These are phyloP conservation scores for Carposina sasakii DNA, from an alignment of 1,140 invertebrate species.

Conservation along the genomic window DNA sequence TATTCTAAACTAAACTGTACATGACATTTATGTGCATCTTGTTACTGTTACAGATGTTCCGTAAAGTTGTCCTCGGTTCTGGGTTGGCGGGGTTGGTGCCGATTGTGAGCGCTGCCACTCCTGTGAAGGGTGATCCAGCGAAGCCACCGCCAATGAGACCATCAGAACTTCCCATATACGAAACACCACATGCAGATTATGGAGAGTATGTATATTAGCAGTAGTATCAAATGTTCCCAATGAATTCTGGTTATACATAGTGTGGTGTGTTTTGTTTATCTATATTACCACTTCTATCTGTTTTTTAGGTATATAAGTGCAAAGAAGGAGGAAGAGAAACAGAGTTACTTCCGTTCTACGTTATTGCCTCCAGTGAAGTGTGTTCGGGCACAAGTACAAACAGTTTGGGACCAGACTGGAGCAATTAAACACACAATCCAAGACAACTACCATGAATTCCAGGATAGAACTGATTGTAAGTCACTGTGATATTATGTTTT, in stretches of 20 bases:
- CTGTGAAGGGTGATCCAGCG: slow-evolving; percentile 35
- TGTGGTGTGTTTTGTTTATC: no score
- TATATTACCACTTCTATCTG: not conserved
- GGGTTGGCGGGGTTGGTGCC: slow-evolving; percentile 47
- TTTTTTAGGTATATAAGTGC: slow-evolving; percentile 40
- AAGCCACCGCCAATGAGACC: slow-evolving; percentile 60
- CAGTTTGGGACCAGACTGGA: slow-evolving; percentile 46
- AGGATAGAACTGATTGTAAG: slow-evolving; percentile 62
- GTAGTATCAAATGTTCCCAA: no score
- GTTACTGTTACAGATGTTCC: slow-evolving; percentile 62
- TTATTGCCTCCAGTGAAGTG: slow-evolving; percentile 48
- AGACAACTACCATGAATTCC: slow-evolving; percentile 51
- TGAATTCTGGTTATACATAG: no score
- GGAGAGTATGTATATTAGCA: slow-evolving; percentile 48
- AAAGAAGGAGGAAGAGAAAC: slow-evolving; percentile 41
- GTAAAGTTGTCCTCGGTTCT: slow-evolving; percentile 58
- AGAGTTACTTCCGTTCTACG: slow-evolving; percentile 41
- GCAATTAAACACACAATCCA: slow-evolving; percentile 39
- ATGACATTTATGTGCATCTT: no score
- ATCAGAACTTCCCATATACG: slow-evolving; percentile 74
- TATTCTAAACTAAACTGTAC: no score
- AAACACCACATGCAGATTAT: slow-evolving; percentile 60
- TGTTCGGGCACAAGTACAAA: slow-evolving; percentile 49
- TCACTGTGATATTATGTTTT: slow-evolving; percentile 7
- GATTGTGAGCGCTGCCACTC: slow-evolving; percentile 49